phyloP scores from a whole-genome alignment of 2,888 invertebrate genomes.

The Chymomyza amoena region DNA sequence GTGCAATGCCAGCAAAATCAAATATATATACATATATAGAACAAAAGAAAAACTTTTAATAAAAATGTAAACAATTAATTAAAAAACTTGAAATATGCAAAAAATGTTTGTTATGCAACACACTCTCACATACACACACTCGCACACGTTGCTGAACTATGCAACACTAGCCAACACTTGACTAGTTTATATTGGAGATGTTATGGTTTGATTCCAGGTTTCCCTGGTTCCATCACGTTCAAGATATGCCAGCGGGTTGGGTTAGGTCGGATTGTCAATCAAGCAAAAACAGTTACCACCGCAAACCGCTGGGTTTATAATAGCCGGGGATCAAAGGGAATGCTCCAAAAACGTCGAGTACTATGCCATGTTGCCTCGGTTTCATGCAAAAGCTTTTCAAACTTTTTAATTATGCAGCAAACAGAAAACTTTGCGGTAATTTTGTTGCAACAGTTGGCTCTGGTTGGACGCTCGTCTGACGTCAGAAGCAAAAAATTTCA shows the following conservation, averaged over 20 bases:
- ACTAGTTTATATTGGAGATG: conserved; percentile 35
- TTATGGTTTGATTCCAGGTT: neutral
- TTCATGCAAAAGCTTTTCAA: conserved; percentile 70
- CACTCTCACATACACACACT: no score
- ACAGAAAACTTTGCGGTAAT: conserved; percentile 72
- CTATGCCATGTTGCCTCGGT: conserved; percentile 57
- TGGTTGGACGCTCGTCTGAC: conserved; percentile 7
- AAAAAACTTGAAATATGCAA: conserved; percentile 29
- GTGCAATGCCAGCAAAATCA: conserved; percentile 31
- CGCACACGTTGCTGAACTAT: conserved; percentile 2
- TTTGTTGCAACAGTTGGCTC: conserved; percentile 69
- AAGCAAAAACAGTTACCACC: conserved; percentile 70
- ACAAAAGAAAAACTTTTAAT: conserved; percentile 4
- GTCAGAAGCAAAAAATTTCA: conserved; percentile 45
- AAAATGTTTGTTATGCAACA: conserved; percentile 30
- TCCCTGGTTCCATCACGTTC: no score
- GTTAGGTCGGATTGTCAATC: conserved; percentile 63
- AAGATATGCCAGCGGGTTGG: conserved; percentile 19
- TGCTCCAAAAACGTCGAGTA: neutral
- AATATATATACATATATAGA: conserved; percentile 39
- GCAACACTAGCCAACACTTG: conserved; percentile 56
- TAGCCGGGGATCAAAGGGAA: conserved; percentile 42
- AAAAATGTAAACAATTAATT: neutral
- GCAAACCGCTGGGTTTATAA: conserved; percentile 65
- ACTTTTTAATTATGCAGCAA: conserved; percentile 73